Evolutionary conservation across 2,888 invertebrate genomes (phyloP), one percentile per base, ranked within the genome.

Genomic region (Ochlodes sylvanus): DNA sequence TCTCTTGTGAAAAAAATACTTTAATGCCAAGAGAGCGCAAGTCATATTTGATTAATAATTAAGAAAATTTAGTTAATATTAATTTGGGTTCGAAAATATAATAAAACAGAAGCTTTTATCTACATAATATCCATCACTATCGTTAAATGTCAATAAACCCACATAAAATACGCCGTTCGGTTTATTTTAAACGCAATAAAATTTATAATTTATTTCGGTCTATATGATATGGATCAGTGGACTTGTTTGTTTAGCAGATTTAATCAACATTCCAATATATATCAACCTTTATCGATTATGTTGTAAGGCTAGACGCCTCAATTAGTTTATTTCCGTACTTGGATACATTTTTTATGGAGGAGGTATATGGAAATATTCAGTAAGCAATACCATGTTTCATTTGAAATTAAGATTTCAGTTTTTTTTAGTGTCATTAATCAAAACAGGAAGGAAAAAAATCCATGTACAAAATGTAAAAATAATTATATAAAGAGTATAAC

Each of bases 221-320:
- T 55, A 69, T 61, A 52, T 69, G 70, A 74, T 73, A 71, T 66
- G 68, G 75, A 71, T 74, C 73, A 73, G 58, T 52, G 61, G 44
- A 64, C 54, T 41, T 73, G 64, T 75, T 73, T 72, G 70, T 74
- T 74, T 74, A 68, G 19, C 52, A 63, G 68, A 73, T 73, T 70
- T 69, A 70, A 32, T 69, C 47, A 60, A 68, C 70, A 60, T 66
- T 66, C 65, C 50, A 34, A 10, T 34, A n/a, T 15, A 34, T 54
- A 34, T 34, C 32, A 27, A 34, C 55, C 34, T 55, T 34, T 32
- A 19, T 58, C 34, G 57, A 52, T 57, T 34, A 41, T 10, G 9
- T 21, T 66, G 17, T 66, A 66, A 58, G 58, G 65, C 27, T 50
- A 50, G 7, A 12, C 27, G 10, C 41, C 17, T 17, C 32, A 14